Conservation (phyloP, 2,888 invertebrate genomes). For the Eudasyphora cyanicolor region DNA sequence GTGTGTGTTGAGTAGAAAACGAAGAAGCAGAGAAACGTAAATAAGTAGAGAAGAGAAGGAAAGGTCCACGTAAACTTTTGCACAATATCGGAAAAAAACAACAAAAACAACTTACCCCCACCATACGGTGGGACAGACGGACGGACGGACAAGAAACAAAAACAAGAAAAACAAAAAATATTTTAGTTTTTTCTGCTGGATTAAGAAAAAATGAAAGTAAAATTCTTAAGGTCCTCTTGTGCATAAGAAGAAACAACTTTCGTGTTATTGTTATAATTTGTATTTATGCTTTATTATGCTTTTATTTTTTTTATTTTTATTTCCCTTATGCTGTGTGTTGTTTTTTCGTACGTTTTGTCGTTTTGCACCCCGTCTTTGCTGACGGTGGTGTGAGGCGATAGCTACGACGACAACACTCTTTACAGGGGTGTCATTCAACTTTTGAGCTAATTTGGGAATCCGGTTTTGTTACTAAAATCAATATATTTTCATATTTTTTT, state of each 20-base stretch:
- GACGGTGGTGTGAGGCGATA: neutral
- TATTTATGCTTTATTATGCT: slow-evolving; percentile 6
- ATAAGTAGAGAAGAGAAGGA: slow-evolving; percentile 29
- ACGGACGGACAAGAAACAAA: slow-evolving; percentile 11
- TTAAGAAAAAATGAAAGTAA: neutral
- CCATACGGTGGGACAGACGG: no score
- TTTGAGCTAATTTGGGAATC: slow-evolving; percentile 57
- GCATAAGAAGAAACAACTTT: neutral
- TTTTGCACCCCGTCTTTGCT: neutral
- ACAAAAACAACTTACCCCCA: no score
- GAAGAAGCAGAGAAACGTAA: slow-evolving; percentile 37
- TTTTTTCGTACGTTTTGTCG: neutral
- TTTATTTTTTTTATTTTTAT: neutral
- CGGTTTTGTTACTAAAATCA: slow-evolving; percentile 57
- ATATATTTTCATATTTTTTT: slow-evolving; percentile 32
- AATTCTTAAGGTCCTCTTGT: slow-evolving; percentile 35
- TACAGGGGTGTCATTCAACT: slow-evolving; percentile 65
- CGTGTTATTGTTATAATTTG: slow-evolving; percentile 26
- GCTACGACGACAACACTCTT: neutral
- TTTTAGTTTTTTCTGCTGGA: slow-evolving; percentile 24
- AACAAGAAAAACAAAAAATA: slow-evolving; percentile 6
- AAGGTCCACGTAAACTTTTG: slow-evolving; percentile 76
- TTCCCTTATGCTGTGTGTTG: neutral
- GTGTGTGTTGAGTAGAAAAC: slow-evolving; percentile 15
- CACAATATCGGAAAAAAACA: slow-evolving; percentile 35